Conservation (phyloP, 2,888 invertebrate genomes). For the Patella caerulea region DNA sequence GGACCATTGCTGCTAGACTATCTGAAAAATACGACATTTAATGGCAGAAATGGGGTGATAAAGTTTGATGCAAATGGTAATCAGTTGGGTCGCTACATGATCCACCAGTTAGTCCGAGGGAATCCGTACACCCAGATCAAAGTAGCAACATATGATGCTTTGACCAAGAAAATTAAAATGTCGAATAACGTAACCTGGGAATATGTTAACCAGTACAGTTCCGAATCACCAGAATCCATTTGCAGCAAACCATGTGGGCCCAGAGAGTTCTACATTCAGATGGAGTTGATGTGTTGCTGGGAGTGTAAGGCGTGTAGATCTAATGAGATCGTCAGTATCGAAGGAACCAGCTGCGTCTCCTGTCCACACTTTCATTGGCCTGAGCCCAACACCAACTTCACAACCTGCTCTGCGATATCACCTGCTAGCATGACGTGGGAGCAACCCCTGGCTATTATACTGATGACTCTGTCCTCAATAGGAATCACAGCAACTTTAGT, state of each 20-base stretch:
- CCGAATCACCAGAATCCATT: constrained; percentile 18
- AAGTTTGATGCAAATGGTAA: constrained; percentile 32
- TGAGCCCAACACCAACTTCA: constrained; percentile 28
- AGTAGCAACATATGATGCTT: constrained; percentile 24
- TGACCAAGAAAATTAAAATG: neutral
- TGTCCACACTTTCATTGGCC: constrained; percentile 45
- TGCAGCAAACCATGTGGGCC: constrained; percentile 28
- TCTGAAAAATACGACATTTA: constrained; percentile 28
- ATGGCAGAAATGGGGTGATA: constrained; percentile 26
- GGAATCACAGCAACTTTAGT: constrained; percentile 17
- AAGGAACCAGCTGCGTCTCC: constrained; percentile 33
- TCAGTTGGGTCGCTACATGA: constrained; percentile 29
- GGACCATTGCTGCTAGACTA: constrained; percentile 24
- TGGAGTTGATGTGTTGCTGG: constrained; percentile 46
- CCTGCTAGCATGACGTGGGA: constrained; percentile 15
- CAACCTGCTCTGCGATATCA: constrained; percentile 28
- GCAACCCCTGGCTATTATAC: constrained; percentile 26
- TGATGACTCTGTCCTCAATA: constrained; percentile 17
- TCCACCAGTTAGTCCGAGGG: constrained; percentile 21
- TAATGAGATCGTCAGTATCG: constrained; percentile 38
- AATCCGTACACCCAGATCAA: constrained; percentile 8
- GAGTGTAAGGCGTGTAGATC: constrained; percentile 38
- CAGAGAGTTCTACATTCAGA: constrained; percentile 28
- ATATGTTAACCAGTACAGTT: constrained; percentile 13
- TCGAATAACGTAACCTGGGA: constrained; percentile 23